phyloP scores from a whole-genome alignment of 2,888 invertebrate species.

The Unio pictorum region DNA sequence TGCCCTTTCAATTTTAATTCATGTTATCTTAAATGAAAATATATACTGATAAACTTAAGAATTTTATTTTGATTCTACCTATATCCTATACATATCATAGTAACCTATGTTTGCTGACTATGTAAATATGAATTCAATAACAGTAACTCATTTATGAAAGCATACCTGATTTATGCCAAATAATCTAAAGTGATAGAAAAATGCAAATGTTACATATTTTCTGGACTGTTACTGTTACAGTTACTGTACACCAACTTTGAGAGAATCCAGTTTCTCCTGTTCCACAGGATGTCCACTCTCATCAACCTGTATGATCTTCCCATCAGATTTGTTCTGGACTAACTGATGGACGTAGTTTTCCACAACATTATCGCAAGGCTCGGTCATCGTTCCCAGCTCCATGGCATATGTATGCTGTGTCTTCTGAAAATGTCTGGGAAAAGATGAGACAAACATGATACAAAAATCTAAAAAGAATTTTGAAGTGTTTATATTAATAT shows the following conservation, averaged over 20 bases:
- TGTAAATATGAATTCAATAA: too few relatives aligned
- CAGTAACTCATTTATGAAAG: too few relatives aligned
- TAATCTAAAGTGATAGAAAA: too few relatives aligned
- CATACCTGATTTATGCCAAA: too few relatives aligned
- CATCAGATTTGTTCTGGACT: slow-evolving; percentile 96
- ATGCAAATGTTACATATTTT: too few relatives aligned
- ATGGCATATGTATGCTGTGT: slow-evolving; percentile 98
- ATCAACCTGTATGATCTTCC: slow-evolving; percentile 85
- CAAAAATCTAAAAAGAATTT: not conserved
- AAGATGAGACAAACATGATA: slow-evolving; percentile 2
- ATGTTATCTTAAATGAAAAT: too few relatives aligned
- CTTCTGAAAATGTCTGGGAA: slow-evolving; percentile 87
- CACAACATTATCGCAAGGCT: slow-evolving; percentile 99
- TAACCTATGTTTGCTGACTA: too few relatives aligned
- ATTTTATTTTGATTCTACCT: too few relatives aligned
- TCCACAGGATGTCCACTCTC: slow-evolving; percentile 65
- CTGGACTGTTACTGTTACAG: too few relatives aligned
- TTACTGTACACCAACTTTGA: slow-evolving; percentile 83
- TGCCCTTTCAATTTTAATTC: too few relatives aligned
- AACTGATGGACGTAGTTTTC: slow-evolving; percentile 97
- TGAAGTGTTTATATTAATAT: not conserved
- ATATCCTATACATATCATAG: too few relatives aligned
- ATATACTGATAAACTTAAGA: too few relatives aligned
- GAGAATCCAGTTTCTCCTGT: slow-evolving; percentile 91
- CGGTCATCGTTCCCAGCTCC: slow-evolving; percentile 94